Evolutionary conservation across 2,113 vertebrate genomes (phyloP).

Genomic region (Silurus meridionalis): DNA sequence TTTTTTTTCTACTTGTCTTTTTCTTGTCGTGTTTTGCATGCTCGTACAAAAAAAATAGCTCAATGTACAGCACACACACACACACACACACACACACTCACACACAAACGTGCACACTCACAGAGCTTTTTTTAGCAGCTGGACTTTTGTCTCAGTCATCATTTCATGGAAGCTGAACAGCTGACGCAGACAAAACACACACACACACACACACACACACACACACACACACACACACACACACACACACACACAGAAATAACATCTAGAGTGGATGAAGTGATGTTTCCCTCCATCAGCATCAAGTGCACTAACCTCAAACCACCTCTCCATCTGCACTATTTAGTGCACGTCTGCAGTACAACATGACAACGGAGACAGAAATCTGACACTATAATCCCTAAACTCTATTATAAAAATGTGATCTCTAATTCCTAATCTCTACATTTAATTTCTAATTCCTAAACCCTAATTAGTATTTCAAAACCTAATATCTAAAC

Average conservation of each 20-base stretch:
- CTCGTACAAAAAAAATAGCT: conserved; percentile 24
- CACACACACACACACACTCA: conserved; percentile 11
- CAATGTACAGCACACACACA: background rate
- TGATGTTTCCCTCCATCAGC: conserved; percentile 6
- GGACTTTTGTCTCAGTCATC: conserved; percentile 25
- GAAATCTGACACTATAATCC: background rate
- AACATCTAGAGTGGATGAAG: background rate
- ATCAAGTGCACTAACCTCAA: conserved; percentile 13
- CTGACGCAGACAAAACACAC: conserved; percentile 3
- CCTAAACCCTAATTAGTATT: background rate
- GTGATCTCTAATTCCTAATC: background rate
- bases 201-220: background rate
- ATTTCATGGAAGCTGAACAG: background rate
- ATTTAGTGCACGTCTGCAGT: background rate
- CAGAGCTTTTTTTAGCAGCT: conserved; percentile 26
- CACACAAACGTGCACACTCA: background rate
- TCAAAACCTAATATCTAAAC: background rate
- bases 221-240: background rate
- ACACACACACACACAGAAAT: background rate
- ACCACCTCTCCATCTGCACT: background rate
- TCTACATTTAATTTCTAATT: no score
- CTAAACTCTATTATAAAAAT: no score
- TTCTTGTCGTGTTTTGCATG: background rate
- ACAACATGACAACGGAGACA: background rate
- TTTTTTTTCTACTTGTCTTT: background rate